Evolutionary conservation across 2,888 invertebrate species (phyloP), one percentile per base, ranked within the genome.

Genomic region (Eupithecia pulchellata): DNA sequence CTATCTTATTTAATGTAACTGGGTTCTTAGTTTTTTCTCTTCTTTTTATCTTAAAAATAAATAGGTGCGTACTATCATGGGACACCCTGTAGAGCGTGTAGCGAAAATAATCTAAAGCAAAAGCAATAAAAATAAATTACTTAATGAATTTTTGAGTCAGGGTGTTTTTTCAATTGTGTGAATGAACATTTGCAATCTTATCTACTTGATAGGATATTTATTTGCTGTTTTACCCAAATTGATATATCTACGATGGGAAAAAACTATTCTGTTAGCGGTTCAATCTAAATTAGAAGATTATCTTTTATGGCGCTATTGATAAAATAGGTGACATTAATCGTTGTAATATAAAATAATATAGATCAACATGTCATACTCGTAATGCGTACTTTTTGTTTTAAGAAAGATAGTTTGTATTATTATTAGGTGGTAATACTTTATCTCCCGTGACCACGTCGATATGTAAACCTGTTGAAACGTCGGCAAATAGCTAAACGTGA

Each of bases 111-210:
- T 20, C 32, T 32, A 61, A 20, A 32, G 4, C 13, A 36, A 61
- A 34, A 61, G 32, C 34, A 61, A 91, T 91, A 85, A 86, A 84
- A 86, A 82, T 85, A 82, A 82, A 73, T 81, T 83, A 84, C 25
- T 3, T 0, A 25, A 83, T 81, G 81, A 82, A 81, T 83, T 82
- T 79, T 79, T 78, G 78, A 78, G 74, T 78, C 82, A 75, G 82
- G 81, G 83, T 73, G 78, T 82, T 81, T 87, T 89, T n/a, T n/a
- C n/a, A 85, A 90, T 88, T 84, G 88, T 87, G 89, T 86, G 89
- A 90, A 87, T 84, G 74, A 78, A 82, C 84, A 86, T 86, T 89
- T 84, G 86, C 85, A 85, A 86, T 84, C 83, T 89, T 90, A 90
- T 90, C 90, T 82, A 74, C 84, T 81, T 85, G 86, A 89, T 86